Conservation (phyloP, 2,888 invertebrate genomes). For the Zele albiditarsus region DNA sequence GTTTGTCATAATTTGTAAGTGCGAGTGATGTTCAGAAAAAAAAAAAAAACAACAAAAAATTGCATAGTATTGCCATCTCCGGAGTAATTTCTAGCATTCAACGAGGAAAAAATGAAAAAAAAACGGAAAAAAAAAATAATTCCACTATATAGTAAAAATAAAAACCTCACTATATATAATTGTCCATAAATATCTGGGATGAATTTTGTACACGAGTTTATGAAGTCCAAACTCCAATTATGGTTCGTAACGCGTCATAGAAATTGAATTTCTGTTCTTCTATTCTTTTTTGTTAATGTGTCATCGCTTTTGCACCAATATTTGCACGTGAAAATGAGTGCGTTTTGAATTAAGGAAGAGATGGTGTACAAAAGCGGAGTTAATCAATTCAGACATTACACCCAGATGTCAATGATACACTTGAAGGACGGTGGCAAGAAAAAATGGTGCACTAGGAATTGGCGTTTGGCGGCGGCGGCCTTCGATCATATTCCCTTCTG, state of each 20-base stretch:
- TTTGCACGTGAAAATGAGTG: neutral
- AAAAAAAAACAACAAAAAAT: conserved; percentile 19
- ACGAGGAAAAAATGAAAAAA: neutral
- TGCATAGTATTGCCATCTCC: conserved; percentile 1
- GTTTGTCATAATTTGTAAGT: neutral
- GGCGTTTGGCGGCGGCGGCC: conserved; percentile 77
- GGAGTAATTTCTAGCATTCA: neutral
- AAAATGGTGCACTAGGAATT: conserved; percentile 68
- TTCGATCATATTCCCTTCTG: conserved; percentile 79
- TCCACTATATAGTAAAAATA: neutral
- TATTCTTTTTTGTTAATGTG: neutral
- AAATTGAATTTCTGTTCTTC: neutral
- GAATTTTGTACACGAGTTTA: conserved; percentile 21
- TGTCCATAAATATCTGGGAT: neutral
- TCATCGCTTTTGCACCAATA: conserved; percentile 18
- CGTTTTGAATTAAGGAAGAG: neutral
- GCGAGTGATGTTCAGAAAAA: neutral
- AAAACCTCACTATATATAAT: neutral
- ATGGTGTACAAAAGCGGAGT: conserved; percentile 14
- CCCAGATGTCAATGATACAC: conserved; percentile 50
- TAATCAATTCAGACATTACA: conserved; percentile 4
- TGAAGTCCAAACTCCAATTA: neutral
- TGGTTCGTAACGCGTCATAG: neutral
- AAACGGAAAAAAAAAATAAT: conserved; percentile 24
- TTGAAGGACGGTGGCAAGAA: conserved; percentile 63